Evolutionary conservation across 2,888 invertebrate species (phyloP), one percentile per base, ranked within the genome.

Genomic region (Ophion obscuratus): DNA sequence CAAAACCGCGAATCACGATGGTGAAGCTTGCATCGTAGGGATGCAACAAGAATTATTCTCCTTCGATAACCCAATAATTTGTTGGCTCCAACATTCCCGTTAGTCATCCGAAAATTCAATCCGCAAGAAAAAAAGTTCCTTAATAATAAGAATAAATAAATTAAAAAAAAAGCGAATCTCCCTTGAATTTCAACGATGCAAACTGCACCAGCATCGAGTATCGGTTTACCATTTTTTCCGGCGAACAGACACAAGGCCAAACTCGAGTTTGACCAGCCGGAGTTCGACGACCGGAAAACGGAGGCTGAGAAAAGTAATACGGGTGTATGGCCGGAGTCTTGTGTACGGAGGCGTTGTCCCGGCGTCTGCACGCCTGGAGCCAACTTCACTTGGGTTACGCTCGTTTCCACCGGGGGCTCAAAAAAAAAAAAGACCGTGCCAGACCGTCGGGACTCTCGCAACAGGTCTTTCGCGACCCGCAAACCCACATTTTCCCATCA

Each of bases 261-360:
- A 53, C 53, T 14, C 53, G 53, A 53, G 61, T 84, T 85, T 89
- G 78, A 82, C 87, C 85, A 24, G 57, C 64, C 20, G 31, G 53
- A 57, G 91, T 90, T 91, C 91, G 89, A 89, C 87, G 91, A 91
- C 91, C 91, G 89, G 90, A 86, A 91, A 90, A 89, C 88, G 87
- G 80, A 80, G 71, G 68, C 67, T 5, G 87, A 80, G 80, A 83
- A 85, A 83, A 85, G 78, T 82, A 47, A 53, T 62, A 44, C 71
- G 17, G 20, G 59, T 76, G 24, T 27, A 59, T 17, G 66, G 10
- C 31, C 59, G 7, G 24, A 47, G 47, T 75, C 47, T 40, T 27
- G 4, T 31, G 74, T 14, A 62, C 36, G 70, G 24, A 44, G 66
- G 74, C 66, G 53, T 68, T 40, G 57, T 75, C 20, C 75, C 68